phyloP scores from a whole-genome alignment of 2,888 invertebrate genomes.

The Hartigia nigra region DNA sequence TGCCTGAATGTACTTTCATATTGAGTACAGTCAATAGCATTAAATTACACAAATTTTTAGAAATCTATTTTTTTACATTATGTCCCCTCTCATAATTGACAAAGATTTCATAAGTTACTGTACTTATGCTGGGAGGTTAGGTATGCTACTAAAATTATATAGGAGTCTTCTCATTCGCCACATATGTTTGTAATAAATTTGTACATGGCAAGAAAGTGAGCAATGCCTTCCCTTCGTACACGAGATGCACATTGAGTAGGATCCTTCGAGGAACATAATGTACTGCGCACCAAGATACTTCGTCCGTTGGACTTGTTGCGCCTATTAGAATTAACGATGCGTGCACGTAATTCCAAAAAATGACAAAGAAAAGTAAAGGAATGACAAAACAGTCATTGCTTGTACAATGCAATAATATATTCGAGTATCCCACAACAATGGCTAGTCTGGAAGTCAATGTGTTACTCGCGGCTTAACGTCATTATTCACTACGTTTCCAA shows the following conservation, averaged over 20 bases:
- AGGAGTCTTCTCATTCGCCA: constrained; percentile 18
- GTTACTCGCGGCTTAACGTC: not conserved
- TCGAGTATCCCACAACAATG: not conserved
- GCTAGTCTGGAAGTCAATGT: not conserved
- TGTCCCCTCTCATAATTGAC: not conserved
- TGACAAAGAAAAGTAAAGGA: not conserved
- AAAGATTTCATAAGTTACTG: not conserved
- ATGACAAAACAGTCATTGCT: not conserved
- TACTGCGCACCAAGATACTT: not conserved
- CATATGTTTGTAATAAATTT: constrained; percentile 28
- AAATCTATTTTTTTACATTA: not conserved
- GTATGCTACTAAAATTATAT: not conserved
- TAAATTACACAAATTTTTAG: not conserved
- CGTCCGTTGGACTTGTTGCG: not conserved
- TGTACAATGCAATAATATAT: not conserved
- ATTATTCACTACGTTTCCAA: not conserved
- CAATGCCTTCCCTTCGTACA: not conserved
- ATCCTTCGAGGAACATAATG: not conserved
- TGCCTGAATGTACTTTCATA: not conserved
- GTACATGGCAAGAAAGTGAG: not conserved
- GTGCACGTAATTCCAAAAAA: not conserved
- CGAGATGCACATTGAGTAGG: not conserved
- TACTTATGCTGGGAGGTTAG: not conserved
- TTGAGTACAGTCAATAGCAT: not conserved
- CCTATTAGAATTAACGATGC: not conserved